Conservation (phyloP, 2,888 invertebrate species). For the Thumatha senex region DNA sequence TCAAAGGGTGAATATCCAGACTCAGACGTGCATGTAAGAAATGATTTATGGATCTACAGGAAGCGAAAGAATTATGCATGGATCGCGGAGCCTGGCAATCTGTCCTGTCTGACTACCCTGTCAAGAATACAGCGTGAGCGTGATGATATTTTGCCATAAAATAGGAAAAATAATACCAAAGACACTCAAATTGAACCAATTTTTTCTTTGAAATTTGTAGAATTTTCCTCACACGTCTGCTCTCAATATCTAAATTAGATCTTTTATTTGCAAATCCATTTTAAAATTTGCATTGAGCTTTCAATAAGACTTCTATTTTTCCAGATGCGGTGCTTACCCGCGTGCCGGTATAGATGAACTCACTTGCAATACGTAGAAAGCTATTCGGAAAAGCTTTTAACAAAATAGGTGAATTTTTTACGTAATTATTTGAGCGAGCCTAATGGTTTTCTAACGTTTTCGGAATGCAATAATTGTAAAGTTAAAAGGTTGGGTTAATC, state of each 20-base stretch:
- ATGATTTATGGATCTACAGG: no score
- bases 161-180: no score
- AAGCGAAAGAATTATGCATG: no score
- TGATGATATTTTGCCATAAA: no score
- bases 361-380: conserved; percentile 33
- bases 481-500: conserved; percentile 15
- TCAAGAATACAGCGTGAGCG: no score
- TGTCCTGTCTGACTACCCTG: no score
- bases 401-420: conserved; percentile 46
- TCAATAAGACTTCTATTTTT: conserved; percentile 39
- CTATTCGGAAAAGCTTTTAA: conserved; percentile 51
- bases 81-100: no score
- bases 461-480: conserved; percentile 21
- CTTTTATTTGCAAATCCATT: conserved; percentile 15
- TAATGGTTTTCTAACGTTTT: conserved; percentile 33
- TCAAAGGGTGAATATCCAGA: no score
- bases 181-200: background rate
- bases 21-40: no score
- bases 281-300: conserved; percentile 32
- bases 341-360: conserved; percentile 19
- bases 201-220: no score
- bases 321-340: conserved; percentile 34
- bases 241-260: background rate
- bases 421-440: conserved; percentile 39
- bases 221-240: no score